These are phyloP conservation scores for Parnassius smintheus DNA, from an alignment of 2,888 invertebrate genomes.

Conservation along the genomic window DNA sequence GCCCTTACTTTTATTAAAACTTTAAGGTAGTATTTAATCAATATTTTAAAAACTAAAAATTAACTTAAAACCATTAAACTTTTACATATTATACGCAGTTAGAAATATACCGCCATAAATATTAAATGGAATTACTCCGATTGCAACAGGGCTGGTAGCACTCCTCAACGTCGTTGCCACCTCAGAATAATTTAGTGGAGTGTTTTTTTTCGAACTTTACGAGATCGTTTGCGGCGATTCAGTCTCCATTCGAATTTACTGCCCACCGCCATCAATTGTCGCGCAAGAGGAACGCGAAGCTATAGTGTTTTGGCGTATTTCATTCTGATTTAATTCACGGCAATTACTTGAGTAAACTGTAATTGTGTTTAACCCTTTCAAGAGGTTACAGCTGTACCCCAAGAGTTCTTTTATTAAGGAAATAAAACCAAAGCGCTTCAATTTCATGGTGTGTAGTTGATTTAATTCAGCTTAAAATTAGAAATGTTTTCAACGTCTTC, in stretches of 20 bases:
- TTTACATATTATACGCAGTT: not conserved
- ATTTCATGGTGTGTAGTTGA: conserved; percentile 32
- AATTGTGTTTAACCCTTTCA: conserved; percentile 54
- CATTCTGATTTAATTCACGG: conserved; percentile 50
- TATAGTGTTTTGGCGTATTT: conserved; percentile 38
- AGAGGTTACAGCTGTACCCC: conserved; percentile 35
- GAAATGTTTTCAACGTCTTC: conserved; percentile 22
- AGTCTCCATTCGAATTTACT: conserved; percentile 51
- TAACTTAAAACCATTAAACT: too few species aligned
- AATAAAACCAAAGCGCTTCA: conserved; percentile 33
- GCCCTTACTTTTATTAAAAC: too few species aligned
- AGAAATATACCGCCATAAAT: conserved; percentile 9
- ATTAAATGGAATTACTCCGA: conserved; percentile 12
- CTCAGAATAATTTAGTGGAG: conserved; percentile 52
- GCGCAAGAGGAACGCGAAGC: conserved; percentile 36
- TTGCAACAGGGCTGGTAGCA: conserved; percentile 4
- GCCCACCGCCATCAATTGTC: conserved; percentile 50
- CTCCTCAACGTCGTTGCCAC: conserved; percentile 35
- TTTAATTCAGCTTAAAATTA: conserved; percentile 28
- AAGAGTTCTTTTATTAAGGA: conserved; percentile 39
- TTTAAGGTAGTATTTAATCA: too few species aligned
- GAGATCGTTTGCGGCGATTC: conserved; percentile 49
- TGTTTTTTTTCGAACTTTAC: conserved; percentile 57
- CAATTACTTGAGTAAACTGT: conserved; percentile 59
- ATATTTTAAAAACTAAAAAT: too few species aligned